Evolutionary conservation across 2,113 vertebrate genomes (phyloP), one percentile per base, ranked within the genome.

Genomic region (Bungarus multicinctus): DNA sequence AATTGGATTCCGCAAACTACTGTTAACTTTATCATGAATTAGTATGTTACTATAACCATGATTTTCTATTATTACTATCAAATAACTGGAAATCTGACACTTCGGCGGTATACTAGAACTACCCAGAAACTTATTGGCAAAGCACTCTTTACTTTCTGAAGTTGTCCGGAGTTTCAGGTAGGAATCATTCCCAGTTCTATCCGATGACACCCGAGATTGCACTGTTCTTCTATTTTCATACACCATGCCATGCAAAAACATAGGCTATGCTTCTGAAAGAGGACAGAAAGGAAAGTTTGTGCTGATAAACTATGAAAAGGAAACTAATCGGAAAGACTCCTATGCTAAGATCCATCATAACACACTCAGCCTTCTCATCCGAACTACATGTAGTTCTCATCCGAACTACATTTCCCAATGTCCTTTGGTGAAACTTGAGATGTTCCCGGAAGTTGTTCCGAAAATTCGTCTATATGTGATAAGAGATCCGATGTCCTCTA

Each of bases 371-470:
- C 3, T 54, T 14, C 69, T 60, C 25, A 6, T 5, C 9, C 0
- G 43, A 58, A 96, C 95, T 95, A 90, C 95, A 0, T 0, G n/a
- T n/a, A n/a, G n/a, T 54, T 14, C 69, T 60, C 25, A 6, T 5
- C 9, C 0, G 43, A 58, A 96, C 95, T 95, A 90, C 95, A 0
- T 0, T n/a, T 95, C 95, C 96, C 96, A 74, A 86, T n/a, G 9
- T 85, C 58, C 95, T 8, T 55, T 69, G 85, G 87, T 1, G 5
- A 5, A 30, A 2, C 0, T 47, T 0, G 2, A 52, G 39, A 1
- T 5, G 91, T 91, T 85, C 30, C 1, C 39, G 94, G 91, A 94
- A 74, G 50, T 50, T 2, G 54, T 0, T 0, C 0, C 2, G 0
- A 0, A 2, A 0, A 1, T 2, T 0, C 5, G 1, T 90, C 91